phyloP scores from a whole-genome alignment of 2,888 invertebrate genomes.

The Oegoconia quadripuncta region DNA sequence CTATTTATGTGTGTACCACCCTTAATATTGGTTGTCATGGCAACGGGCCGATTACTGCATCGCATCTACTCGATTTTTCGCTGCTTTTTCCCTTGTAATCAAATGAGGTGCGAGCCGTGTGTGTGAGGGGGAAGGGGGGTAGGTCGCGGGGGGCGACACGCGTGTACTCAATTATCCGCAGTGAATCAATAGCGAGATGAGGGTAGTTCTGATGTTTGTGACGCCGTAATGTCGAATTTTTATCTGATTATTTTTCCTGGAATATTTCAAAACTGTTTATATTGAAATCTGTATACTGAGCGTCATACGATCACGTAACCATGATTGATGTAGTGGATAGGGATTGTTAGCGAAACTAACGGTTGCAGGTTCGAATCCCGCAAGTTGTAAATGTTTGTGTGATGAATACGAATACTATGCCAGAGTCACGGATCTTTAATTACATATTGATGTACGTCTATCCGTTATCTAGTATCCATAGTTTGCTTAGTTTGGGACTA shows the following conservation, averaged over 20 bases:
- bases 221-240: conserved; percentile 56
- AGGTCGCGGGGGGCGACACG: conserved; percentile 55
- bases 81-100: conserved; percentile 78
- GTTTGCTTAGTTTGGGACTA: no score
- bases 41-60: conserved; percentile 74
- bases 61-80: conserved; percentile 76
- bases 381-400: no score
- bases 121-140: conserved; percentile 34
- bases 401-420: no score
- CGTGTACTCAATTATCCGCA: conserved; percentile 79
- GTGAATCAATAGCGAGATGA: conserved; percentile 79
- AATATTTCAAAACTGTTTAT: not conserved
- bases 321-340: no score
- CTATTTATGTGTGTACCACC: conserved; percentile 70
- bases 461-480: conserved; percentile 8
- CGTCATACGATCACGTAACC: no score
- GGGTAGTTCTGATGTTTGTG: conserved; percentile 72
- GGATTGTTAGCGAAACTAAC: no score
- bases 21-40: conserved; percentile 75
- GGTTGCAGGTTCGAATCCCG: no score
- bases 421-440: not conserved
- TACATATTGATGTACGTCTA: not conserved
- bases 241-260: conserved; percentile 50
- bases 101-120: conserved; percentile 75
- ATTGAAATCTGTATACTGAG: no score